Evolutionary conservation across 2,797 vertebrate species (phyloP), one percentile per base, ranked within the genome.

Genomic region (Tarsius wallacei): DNA sequence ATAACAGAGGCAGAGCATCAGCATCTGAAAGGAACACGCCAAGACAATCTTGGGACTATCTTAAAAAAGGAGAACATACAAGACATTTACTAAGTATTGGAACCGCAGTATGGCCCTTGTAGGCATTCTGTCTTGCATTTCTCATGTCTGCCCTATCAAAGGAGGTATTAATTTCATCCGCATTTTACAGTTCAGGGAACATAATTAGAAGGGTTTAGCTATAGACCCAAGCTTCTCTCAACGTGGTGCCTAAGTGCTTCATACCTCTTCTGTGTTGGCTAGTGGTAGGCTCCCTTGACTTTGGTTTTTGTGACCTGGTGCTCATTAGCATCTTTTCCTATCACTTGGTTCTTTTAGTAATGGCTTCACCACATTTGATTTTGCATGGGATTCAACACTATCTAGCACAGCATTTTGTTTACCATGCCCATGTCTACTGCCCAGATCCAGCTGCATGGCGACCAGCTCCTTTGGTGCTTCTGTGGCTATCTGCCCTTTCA

Each of bases 61-160:
- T 51, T 53, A 77, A 4, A 47, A 47, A 61, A 93, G 28, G 14
- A 55, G 8, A 77, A 61, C 64, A 61, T 22, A 36, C 0, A 33
- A 9, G 22, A 13, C 3, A 0, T 55, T 94, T 33, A 33, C 57
- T 66, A 24, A 91, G 28, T 11, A 2, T 6, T 0, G 13, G 42
- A 53, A 16, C 64, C 66, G 3, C 0, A 12, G 13, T 16, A 10
- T 21, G 16, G 0, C 8, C 6, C n/a, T n/a, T 11, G 1, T 8
- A 57, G 77, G 3, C 0, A 2, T 55, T 24, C 49, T 19, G 5
- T 85, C 66, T n/a, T 1, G 5, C 70, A 42, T 47, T 49, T 17
- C 26, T 90, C 19, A 13, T 22, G 36, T 0, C 13, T 8, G 22
- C 2, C 8, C 26, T n/a, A 12, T 59, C 78, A 86, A 61, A 68